Evolutionary conservation across 2,113 vertebrate species (phyloP).

Genomic region (Gymnocephalus cernua): DNA sequence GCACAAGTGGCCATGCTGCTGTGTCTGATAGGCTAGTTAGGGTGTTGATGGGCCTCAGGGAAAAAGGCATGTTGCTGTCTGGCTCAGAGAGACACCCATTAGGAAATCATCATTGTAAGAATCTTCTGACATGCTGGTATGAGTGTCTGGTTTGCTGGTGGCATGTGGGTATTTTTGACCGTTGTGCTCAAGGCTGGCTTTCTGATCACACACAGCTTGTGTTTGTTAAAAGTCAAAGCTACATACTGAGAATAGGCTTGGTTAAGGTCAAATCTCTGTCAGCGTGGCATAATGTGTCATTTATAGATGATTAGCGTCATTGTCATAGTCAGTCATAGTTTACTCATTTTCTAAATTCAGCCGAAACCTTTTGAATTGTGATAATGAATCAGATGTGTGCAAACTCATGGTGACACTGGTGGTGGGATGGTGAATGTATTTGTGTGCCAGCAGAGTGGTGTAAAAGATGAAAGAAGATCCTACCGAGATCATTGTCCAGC

Average conservation of each 20-base stretch:
- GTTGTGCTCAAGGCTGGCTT: background rate
- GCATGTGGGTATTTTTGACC: slow-evolving; percentile 3
- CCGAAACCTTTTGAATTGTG: background rate
- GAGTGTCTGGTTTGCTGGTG: background rate
- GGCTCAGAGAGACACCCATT: slow-evolving; percentile 60
- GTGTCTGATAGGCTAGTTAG: slow-evolving; percentile 62
- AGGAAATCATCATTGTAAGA: slow-evolving; percentile 58
- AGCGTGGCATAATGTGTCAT: slow-evolving; percentile 13
- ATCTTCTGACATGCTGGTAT: slow-evolving; percentile 39
- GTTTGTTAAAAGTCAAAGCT: slow-evolving; percentile 8
- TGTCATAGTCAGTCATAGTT: slow-evolving; percentile 4
- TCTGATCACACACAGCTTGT: background rate
- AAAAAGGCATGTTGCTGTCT: slow-evolving; percentile 34
- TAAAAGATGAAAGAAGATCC: slow-evolving; percentile 68
- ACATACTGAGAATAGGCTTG: background rate
- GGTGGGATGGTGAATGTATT: background rate
- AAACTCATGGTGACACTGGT: background rate
- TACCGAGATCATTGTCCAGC: slow-evolving; percentile 99
- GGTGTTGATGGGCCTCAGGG: slow-evolving; percentile 36
- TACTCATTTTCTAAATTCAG: background rate
- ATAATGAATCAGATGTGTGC: background rate
- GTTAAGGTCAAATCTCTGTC: slow-evolving; percentile 43
- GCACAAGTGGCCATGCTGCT: slow-evolving; percentile 31
- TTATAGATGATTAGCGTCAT: slow-evolving; percentile 32
- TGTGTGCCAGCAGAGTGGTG: background rate